Conservation (phyloP, 2,797 vertebrate genomes). For the Pampus argenteus region DNA sequence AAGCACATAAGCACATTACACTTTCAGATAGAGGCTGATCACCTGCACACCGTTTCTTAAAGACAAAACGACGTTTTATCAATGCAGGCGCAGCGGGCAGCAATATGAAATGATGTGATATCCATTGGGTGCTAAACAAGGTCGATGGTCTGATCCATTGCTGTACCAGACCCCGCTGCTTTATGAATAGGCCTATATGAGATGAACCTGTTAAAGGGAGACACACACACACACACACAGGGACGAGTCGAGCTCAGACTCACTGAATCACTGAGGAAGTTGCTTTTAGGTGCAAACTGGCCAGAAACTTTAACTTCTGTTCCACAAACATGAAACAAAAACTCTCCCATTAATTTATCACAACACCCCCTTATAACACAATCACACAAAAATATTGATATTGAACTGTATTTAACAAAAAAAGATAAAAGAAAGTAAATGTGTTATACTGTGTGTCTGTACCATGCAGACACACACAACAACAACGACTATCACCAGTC, state of each 20-base stretch:
- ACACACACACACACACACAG: not conserved
- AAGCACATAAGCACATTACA: constrained; percentile 4
- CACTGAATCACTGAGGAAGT: not conserved
- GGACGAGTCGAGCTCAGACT: not conserved
- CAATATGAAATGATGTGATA: constrained; percentile 80
- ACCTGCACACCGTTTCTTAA: constrained; percentile 69
- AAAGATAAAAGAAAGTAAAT: not conserved
- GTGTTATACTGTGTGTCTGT: not conserved
- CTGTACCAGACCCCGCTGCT: constrained; percentile 71
- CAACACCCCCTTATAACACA: not conserved
- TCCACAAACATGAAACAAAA: constrained; percentile 7
- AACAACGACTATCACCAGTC: not conserved
- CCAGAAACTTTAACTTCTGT: not conserved
- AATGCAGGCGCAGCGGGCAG: constrained; percentile 76
- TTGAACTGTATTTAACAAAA: not conserved
- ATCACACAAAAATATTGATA: not conserved
- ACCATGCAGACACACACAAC: not conserved
- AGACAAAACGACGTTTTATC: constrained; percentile 81
- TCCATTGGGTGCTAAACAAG: constrained; percentile 79
- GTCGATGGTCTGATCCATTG: constrained; percentile 74
- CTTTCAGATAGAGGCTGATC: constrained; percentile 49
- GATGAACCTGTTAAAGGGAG: constrained; percentile 73
- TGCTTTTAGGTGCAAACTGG: not conserved
- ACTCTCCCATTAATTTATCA: not conserved
- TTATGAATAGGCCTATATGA: constrained; percentile 64